These are phyloP conservation scores for Drosophila atripex DNA, from an alignment of 2,888 invertebrate genomes.

Conservation along the genomic window DNA sequence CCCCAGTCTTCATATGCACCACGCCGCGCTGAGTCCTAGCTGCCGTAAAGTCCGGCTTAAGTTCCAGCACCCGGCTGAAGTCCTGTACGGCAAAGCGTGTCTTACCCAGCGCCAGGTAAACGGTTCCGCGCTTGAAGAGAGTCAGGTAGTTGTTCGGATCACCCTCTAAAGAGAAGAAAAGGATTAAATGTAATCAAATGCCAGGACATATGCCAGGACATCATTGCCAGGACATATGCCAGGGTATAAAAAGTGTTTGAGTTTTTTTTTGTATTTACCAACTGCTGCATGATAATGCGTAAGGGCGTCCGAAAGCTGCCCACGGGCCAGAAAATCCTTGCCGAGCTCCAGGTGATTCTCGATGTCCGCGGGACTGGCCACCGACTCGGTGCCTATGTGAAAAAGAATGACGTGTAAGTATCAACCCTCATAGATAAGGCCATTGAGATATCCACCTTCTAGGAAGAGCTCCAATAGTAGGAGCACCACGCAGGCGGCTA, in stretches of 20 bases:
- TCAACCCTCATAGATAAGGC: conserved; percentile 17
- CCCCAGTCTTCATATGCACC: conserved; percentile 95
- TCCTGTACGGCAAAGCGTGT: conserved; percentile 97
- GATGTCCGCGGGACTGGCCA: conserved; percentile 89
- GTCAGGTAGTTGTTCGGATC: conserved; percentile 98
- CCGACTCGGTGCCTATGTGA: conserved; percentile 87
- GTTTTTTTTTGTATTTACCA: conserved; percentile 86
- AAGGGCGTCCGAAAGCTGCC: conserved; percentile 97
- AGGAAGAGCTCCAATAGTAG: conserved; percentile 88
- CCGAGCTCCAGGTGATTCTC: conserved; percentile 97
- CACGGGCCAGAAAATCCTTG: conserved; percentile 94
- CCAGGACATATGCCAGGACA: neutral
- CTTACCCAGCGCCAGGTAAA: conserved; percentile 97
- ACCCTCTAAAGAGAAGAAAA: conserved; percentile 87
- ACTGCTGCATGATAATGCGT: conserved; percentile 99
- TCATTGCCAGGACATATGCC: neutral
- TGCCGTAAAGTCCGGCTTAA: conserved; percentile 97
- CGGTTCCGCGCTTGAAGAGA: conserved; percentile 97
- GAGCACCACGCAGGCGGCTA: conserved; percentile 88
- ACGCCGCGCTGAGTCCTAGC: conserved; percentile 93
- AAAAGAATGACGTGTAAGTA: conserved; percentile 53
- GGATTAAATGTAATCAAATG: neutral
- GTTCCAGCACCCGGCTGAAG: conserved; percentile 94
- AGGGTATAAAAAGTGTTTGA: neutral
- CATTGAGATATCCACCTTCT: conserved; percentile 86